Conservation (phyloP, 2,113 vertebrate genomes). For the Dissostichus mawsoni region DNA sequence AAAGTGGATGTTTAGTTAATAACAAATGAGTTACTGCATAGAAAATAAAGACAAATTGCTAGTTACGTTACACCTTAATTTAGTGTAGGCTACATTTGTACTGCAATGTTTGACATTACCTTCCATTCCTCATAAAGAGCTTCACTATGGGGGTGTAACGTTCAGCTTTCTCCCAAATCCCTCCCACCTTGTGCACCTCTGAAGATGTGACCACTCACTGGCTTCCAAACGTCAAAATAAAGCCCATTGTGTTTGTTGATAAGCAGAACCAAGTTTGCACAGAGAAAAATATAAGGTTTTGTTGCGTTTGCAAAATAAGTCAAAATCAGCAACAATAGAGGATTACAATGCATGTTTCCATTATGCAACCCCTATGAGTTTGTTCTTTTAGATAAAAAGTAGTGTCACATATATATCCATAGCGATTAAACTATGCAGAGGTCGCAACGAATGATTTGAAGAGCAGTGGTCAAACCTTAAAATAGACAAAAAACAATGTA, state of each 20-base stretch:
- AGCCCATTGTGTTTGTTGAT: neutral
- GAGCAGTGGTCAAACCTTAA: neutral
- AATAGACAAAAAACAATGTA: neutral
- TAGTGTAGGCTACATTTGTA: neutral
- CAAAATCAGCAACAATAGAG: no score
- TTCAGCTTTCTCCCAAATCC: neutral
- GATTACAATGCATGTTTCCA: neutral
- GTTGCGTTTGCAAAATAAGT: no score
- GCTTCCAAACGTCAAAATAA: neutral
- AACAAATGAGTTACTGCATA: neutral
- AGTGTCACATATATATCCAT: neutral
- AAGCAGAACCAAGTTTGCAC: no score
- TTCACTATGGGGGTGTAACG: no score
- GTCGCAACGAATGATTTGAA: neutral
- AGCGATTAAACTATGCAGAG: neutral
- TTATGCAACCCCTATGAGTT: neutral
- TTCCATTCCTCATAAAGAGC: neutral
- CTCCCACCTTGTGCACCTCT: neutral
- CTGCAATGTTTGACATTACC: neutral
- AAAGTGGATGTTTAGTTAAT: neutral
- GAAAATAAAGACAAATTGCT: neutral
- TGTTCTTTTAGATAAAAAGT: neutral
- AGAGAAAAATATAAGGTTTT: neutral
- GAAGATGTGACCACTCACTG: neutral
- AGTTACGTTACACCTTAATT: neutral